Evolutionary conservation across 2,888 invertebrate species (phyloP), one percentile per base, ranked within the genome.

Genomic region (Philereme vetulata): DNA sequence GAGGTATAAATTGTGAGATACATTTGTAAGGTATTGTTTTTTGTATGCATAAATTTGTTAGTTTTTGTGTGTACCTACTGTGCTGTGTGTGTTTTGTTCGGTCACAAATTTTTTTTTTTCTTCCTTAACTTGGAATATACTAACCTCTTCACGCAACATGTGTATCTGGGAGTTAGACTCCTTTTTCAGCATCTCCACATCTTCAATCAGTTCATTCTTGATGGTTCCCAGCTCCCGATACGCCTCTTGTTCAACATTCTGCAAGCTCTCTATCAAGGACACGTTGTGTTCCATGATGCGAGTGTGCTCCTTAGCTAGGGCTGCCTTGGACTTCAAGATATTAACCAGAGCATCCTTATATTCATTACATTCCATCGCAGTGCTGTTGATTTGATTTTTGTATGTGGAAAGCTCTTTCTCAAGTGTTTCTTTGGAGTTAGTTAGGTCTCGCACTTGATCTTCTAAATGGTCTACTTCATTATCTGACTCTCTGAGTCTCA

Each of bases 401-500:
- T 80, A 86, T 5, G 79, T 78, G 2, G 72, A 53, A 9, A 90
- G 72, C 75, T 92, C 91, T 51, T 78, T 78, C 73, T 90, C 88
- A 40, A 90, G 71, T 7, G 74, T 69, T 67, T 88, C 83, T 58
- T 90, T 90, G 3, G 86, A 72, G 54, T 81, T 80, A 0, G 76
- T 80, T 42, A 92, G 66, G 38, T 73, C 72, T 64, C 84, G 77
- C 73, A 83, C 75, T 75, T 90, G 92, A 72, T 74, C 82, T 70
- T 92, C 92, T 57, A 94, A 80, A 75, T 90, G 89, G 72, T 94
- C 94, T 1, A 94, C 87, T 75, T 94, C 94, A 72, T 85, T 89
- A 71, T 94, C 94, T 4, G 94, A 94, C 70, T 93, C 90, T 51
- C 94, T 85, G 52, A 94, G 76, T 11, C 94, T 85, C 79, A 90